Evolutionary conservation across 53 echinoderm and acorn worm species (phyloP).

Genomic region (Henricia sp.): DNA sequence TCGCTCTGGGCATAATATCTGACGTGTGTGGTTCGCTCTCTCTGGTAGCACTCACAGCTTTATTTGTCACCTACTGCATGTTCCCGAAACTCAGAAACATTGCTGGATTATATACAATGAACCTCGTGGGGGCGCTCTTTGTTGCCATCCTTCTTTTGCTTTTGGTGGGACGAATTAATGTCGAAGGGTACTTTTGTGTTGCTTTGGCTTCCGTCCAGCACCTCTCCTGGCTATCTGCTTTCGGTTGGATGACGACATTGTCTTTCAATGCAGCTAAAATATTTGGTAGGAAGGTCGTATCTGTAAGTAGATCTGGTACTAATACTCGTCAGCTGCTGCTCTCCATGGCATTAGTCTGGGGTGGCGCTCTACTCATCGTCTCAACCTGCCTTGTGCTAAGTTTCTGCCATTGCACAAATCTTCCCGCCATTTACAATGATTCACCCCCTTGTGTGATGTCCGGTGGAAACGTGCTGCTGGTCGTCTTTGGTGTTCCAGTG

Average conservation of each 20-base stretch:
- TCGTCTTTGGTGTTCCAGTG: slow-evolving; percentile 40
- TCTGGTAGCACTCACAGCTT: slow-evolving; percentile 56
- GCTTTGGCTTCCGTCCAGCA: slow-evolving; percentile 40
- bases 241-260: slow-evolving; percentile 69
- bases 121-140: slow-evolving; percentile 71
- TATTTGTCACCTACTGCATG: slow-evolving; percentile 60
- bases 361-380: background rate
- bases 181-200: slow-evolving; percentile 22
- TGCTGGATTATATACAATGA: slow-evolving; percentile 76
- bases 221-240: slow-evolving; percentile 66
- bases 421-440: slow-evolving; percentile 6
- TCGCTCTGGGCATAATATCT: background rate
- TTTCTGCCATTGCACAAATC: slow-evolving; percentile 32
- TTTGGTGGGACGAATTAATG: background rate
- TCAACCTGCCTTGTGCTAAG: background rate
- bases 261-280: slow-evolving; percentile 17
- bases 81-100: slow-evolving; percentile 72
- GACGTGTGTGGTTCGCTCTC: slow-evolving; percentile 47
- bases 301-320: background rate
- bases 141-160: slow-evolving; percentile 20
- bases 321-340: background rate
- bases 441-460: slow-evolving; percentile 13
- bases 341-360: slow-evolving; percentile 28
- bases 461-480: background rate
- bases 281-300: no score